Evolutionary conservation across 2,888 invertebrate species (phyloP), one percentile per base, ranked within the genome.

Genomic region (Hyalella azteca): DNA sequence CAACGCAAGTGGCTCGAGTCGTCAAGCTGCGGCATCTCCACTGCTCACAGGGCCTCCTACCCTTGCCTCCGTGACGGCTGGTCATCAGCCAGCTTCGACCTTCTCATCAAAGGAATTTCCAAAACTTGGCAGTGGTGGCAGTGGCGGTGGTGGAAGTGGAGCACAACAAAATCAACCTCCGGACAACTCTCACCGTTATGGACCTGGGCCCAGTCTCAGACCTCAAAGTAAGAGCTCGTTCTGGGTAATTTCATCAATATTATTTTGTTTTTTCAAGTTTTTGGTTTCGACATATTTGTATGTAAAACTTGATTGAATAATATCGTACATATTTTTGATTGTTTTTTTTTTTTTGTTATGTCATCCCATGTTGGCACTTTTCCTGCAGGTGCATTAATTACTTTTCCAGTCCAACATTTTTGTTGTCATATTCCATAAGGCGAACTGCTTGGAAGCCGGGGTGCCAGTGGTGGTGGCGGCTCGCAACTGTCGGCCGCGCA

Each of bases 81-180:
- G 75, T 5, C 40, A 75, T 45, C 75, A 41, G 75, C 75, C 40
- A n/a, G 22, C 75, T 9, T 40, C 75, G 11, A 26, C 75, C 4
- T 75, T 75, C 75, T 75, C 75, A 39, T 45, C 40, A 22, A 75
- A 75, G 82, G 84, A 84, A 81, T 84, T 84, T 81, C 84, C 84
- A 80, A 84, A 82, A 73, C 84, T 84, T 81, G 84, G 84, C 80
- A 81, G 82, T 81, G 81, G 82, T 79, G 81, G 79, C 78, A 78
- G 79, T 76, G 77, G 73, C 41, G 26, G 39, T 19, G n/a, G 48
- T 11, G 48, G 13, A 48, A 48, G 19, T 15, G 13, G 32, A 36
- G 19, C 73, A 36, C 36, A 5, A 40, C 39, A 36, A 19, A 36
- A 9, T 11, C 66, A 66, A 36, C n/a, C 40, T 54, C 76, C 78